A percentile compares a stretch with the other conserved stretches of the same genome.
phyloP scores from a whole-genome alignment of 2,888 invertebrate species.

The Drosophila anomelani region DNA sequence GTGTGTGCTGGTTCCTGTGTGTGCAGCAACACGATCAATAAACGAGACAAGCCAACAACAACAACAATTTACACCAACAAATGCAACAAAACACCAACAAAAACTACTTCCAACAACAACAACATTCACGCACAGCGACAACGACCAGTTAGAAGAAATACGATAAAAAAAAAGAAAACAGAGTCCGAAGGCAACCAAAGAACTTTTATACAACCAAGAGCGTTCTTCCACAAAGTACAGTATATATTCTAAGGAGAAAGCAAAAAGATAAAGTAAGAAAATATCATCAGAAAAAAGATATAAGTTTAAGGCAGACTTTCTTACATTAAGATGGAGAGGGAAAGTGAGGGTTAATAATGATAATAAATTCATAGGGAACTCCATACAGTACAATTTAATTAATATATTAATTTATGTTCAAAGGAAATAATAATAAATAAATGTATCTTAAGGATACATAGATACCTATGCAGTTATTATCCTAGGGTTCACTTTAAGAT shows the following conservation, averaged over 20 bases:
- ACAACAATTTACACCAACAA: conserved; percentile 53
- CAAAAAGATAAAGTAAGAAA: not conserved
- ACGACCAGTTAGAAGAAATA: conserved; percentile 74
- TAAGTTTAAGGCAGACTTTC: not conserved
- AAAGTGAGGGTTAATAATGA: not conserved
- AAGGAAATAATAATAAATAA: not conserved
- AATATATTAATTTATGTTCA: no score
- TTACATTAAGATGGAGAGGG: not conserved
- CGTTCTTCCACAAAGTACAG: conserved; percentile 45
- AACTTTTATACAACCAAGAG: conserved; percentile 62
- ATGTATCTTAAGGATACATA: not conserved
- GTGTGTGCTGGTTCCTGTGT: conserved; percentile 51
- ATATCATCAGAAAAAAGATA: no score
- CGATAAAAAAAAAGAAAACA: conserved; percentile 66
- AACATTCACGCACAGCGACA: conserved; percentile 71
- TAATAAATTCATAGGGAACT: not conserved
- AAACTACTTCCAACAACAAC: conserved; percentile 21
- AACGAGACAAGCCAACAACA: conserved; percentile 76
- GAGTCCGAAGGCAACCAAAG: conserved; percentile 47
- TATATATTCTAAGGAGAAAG: not conserved
- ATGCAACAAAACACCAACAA: conserved; percentile 48
- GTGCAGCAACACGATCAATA: conserved; percentile 80
- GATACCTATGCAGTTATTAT: not conserved
- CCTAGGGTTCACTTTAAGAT: not conserved
- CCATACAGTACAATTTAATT: not conserved